Conservation (phyloP, 2,113 vertebrate genomes). For the Hypocryptadius cinnamomeus region DNA sequence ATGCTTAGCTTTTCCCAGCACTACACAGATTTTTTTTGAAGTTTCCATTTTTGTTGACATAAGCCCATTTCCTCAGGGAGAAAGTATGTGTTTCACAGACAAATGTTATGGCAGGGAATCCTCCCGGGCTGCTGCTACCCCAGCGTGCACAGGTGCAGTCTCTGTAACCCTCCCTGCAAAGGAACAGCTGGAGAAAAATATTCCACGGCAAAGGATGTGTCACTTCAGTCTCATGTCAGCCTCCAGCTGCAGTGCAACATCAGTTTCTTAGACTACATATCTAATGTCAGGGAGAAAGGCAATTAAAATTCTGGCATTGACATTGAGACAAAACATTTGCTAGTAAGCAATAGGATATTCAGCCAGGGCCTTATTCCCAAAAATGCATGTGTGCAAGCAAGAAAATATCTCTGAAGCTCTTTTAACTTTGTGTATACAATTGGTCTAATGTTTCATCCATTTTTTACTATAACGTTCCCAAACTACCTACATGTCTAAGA, state of each 20-base stretch:
- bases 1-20: not conserved
- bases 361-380: not conserved
- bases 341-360: not conserved
- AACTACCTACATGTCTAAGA: not conserved
- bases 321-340: not conserved
- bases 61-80: constrained; percentile 5
- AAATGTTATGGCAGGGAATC: constrained; percentile 30
- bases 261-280: not conserved
- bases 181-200: constrained; percentile 40
- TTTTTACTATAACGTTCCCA: not conserved
- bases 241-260: constrained; percentile 22
- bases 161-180: rapidly evolving
- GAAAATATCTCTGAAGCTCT: not conserved
- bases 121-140: not conserved
- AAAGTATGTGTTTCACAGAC: constrained; percentile 11
- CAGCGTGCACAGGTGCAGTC: not conserved
- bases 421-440: not conserved
- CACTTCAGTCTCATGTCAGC: not conserved
- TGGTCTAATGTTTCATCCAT: not conserved
- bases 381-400: not conserved
- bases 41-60: constrained; percentile 36
- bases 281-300: not conserved
- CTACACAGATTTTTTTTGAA: not conserved
- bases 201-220: not conserved
- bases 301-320: constrained; percentile 30